Conservation (phyloP, 2,113 vertebrate species). For the Globicephala melas region DNA sequence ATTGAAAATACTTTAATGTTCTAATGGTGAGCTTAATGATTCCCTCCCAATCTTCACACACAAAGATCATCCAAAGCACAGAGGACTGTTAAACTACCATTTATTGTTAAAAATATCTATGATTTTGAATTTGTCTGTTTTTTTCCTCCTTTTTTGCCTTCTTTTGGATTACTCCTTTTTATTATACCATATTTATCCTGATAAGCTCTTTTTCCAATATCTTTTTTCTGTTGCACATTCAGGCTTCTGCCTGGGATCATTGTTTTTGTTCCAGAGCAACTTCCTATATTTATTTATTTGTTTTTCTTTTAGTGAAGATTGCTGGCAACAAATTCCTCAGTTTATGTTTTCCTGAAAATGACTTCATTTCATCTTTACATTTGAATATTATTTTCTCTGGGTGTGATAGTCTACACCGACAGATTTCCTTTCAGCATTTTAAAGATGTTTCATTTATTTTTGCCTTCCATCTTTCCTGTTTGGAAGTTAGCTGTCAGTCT, state of each 20-base stretch:
- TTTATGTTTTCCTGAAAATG: not conserved
- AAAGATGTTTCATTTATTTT: not conserved
- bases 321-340: not conserved
- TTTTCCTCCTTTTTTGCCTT: not conserved
- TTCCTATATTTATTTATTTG: not conserved
- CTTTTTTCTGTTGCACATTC: not conserved
- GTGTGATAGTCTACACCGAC: not conserved
- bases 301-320: not conserved
- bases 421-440: not conserved
- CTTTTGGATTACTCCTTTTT: not conserved
- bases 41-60: not conserved
- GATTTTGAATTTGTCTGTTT: not conserved
- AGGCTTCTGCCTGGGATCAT: not conserved
- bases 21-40: not conserved
- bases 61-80: not conserved
- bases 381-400: not conserved
- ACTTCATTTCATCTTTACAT: not conserved
- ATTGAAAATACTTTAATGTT: not conserved
- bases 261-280: not conserved
- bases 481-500: not conserved
- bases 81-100: not conserved
- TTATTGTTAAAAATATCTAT: not conserved
- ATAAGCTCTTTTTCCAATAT: not conserved
- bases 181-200: not conserved
- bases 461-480: not conserved